Percentiles rank a stretch among this genome's conserved stretches.
Evolutionary conservation across 2,797 vertebrate genomes (phyloP).

Genomic region (Carcharodon carcharias): DNA sequence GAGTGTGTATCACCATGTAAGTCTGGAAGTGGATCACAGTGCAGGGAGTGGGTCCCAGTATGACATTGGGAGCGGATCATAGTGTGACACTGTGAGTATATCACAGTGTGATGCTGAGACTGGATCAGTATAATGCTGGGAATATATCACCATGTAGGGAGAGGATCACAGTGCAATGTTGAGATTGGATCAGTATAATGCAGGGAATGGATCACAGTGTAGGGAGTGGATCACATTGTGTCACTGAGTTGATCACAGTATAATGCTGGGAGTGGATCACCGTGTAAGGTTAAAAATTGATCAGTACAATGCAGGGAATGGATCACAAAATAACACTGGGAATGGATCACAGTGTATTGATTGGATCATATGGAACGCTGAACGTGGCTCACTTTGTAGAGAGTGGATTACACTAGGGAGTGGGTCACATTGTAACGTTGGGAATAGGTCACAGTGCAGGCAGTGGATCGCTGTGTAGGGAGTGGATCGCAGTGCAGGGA

Average conservation of each 20-base stretch:
- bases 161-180: conserved; percentile 36
- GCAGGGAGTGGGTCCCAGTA: conserved; percentile 41
- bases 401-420: conserved; percentile 18
- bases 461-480: conserved; percentile 39
- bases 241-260: conserved; percentile 41
- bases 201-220: conserved; percentile 40
- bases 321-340: conserved; percentile 43
- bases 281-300: conserved; percentile 28
- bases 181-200: not conserved
- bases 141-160: not conserved
- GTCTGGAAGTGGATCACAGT: conserved; percentile 20
- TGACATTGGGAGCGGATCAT: too few relatives aligned
- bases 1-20: conserved; percentile 38
- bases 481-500: conserved; percentile 39
- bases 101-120: not conserved
- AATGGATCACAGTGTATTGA: conserved; percentile 39
- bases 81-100: conserved; percentile 19
- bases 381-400: conserved; percentile 5
- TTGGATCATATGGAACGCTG: conserved; percentile 17
- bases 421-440: conserved; percentile 38
- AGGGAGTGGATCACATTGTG: conserved; percentile 36
- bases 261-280: conserved; percentile 41
- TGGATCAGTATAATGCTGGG: too few relatives aligned
- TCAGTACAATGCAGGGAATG: not conserved
- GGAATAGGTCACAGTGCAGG: conserved; percentile 30